A percentile compares a stretch with the other conserved stretches of the same genome.
phyloP scores from a whole-genome alignment of 2,113 vertebrate genomes.

The Oplegnathus fasciatus region DNA sequence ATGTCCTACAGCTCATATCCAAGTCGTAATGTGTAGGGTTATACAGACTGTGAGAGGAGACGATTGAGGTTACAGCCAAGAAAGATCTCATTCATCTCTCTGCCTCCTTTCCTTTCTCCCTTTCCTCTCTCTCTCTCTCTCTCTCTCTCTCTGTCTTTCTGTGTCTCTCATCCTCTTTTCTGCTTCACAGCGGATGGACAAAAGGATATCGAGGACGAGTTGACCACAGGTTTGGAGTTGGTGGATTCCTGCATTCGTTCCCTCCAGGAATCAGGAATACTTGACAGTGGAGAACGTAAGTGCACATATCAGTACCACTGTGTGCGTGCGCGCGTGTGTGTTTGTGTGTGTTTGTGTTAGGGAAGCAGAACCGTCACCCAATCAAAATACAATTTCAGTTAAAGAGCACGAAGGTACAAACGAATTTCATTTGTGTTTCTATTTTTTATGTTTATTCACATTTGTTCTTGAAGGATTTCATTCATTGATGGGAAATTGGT shows the following conservation, averaged over 20 bases:
- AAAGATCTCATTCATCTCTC: conserved; percentile 28
- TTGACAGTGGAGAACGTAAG: conserved; percentile 95
- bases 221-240: conserved; percentile 96
- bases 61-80: conserved; percentile 30
- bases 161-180: conserved; percentile 11
- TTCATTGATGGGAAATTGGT: neutral
- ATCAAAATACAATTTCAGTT: conserved; percentile 16
- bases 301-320: neutral
- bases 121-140: neutral
- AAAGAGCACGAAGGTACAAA: neutral
- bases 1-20: conserved; percentile 37
- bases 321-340: conserved; percentile 18
- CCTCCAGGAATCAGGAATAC: conserved; percentile 97
- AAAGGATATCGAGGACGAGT: conserved; percentile 98
- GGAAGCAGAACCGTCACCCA: neutral
- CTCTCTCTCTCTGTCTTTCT: neutral
- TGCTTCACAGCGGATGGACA: conserved; percentile 88
- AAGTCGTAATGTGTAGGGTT: conserved; percentile 38
- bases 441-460: neutral
- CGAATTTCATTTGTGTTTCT: neutral
- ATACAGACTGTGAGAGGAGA: conserved; percentile 32
- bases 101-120: neutral
- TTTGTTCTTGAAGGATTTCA: conserved; percentile 15
- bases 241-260: conserved; percentile 99
- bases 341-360: neutral